Evolutionary conservation across 2,797 vertebrate species (phyloP).

Genomic region (Apodemus agrarius): DNA sequence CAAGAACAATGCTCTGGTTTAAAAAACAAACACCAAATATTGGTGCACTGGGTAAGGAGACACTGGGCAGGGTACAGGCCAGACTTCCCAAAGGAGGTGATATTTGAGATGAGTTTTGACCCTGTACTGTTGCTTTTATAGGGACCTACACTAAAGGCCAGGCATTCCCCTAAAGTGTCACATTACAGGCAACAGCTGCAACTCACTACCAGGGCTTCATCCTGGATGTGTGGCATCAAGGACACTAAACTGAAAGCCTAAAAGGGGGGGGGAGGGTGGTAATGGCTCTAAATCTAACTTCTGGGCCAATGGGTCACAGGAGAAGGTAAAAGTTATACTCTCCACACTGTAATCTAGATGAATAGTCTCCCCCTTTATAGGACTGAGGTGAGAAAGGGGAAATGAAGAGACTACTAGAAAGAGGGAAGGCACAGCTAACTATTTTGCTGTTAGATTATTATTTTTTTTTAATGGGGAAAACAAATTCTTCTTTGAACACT

Average conservation of each 20-base stretch:
- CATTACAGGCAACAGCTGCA: constrained; percentile 78
- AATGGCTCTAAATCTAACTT: constrained; percentile 68
- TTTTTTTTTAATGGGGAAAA: neutral
- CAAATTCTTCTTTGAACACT: constrained; percentile 1
- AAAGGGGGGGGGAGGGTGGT: neutral
- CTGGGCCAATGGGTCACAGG: constrained; percentile 42
- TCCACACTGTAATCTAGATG: constrained; percentile 47
- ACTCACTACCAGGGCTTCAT: constrained; percentile 62
- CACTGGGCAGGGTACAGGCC: neutral
- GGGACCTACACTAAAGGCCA: constrained; percentile 50
- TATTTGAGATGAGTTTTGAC: constrained; percentile 78
- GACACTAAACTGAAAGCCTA: constrained; percentile 61
- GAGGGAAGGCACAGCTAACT: neutral
- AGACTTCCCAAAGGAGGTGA: constrained; percentile 63
- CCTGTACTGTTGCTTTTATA: constrained; percentile 73
- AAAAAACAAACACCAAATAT: constrained; percentile 41
- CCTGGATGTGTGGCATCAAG: constrained; percentile 58
- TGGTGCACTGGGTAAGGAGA: neutral
- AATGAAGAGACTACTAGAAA: constrained; percentile 17
- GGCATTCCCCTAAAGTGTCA: constrained; percentile 68
- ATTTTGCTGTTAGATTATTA: constrained; percentile 33
- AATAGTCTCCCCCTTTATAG: neutral
- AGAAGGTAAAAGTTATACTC: constrained; percentile 19
- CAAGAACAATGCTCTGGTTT: constrained; percentile 49
- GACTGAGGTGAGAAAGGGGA: constrained; percentile 24